Conservation (phyloP, 2,797 vertebrate species). For the Bucorvus abyssinicus region DNA sequence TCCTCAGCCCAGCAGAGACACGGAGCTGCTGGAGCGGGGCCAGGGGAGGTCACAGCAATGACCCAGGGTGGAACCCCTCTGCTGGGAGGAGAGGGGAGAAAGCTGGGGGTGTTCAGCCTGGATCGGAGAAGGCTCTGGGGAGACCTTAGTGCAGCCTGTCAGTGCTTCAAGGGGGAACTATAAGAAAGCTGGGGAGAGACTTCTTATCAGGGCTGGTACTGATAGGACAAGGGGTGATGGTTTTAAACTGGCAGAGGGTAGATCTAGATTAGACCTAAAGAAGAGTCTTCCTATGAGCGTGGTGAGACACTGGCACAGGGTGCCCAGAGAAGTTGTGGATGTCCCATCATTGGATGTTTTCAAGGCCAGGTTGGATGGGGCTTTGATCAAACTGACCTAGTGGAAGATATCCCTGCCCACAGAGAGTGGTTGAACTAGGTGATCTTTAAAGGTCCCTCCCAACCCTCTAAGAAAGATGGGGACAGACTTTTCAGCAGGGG, state of each 20-base stretch:
- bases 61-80: neutral
- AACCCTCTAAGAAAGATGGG: neutral
- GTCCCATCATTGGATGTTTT: no score
- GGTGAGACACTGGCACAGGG: no score
- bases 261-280: neutral
- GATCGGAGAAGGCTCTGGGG: neutral
- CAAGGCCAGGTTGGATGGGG: no score
- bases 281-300: no score
- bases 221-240: neutral
- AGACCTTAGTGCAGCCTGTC: neutral
- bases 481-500: neutral
- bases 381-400: no score
- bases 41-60: neutral
- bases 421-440: no score
- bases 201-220: neutral
- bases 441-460: no score
- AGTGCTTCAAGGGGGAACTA: neutral
- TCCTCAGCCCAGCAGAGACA: no score
- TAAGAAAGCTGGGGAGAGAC: neutral
- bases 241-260: neutral
- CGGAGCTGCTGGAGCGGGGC: rapidly evolving
- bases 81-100: neutral
- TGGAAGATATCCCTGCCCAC: no score
- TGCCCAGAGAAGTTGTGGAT: no score
- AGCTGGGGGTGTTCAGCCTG: neutral